Base-by-base conservation (phyloP, 2,888 invertebrate genomes). In the Pollenia amentaria region DNA sequence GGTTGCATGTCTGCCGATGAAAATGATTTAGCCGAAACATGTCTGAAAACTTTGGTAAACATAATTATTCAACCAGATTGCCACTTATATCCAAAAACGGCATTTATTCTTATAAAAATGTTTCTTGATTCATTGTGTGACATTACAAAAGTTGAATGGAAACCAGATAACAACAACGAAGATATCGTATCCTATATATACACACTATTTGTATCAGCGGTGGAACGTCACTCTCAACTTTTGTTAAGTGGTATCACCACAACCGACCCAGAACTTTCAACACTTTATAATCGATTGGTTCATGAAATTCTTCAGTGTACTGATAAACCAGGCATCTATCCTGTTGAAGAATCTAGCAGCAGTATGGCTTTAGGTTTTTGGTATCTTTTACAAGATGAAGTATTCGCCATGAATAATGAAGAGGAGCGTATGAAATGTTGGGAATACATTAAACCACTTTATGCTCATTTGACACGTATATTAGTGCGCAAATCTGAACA, bases 291-390 rank as follows among this genome's bases (percentile, higher is more conserved):
- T 55, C 94, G 95, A 81, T 92, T 98, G 60, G 94, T 98, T 0
- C 95, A 96, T 86, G 94, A 97, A 79, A 94, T 98, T 85, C 93
- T 98, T 75, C 95, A 96, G 79, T 97, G 97, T 90, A 97, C 97
- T 60, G 96, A 96, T 86, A 95, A 96, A 87, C 95, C 93, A 3
- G 98, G 98, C 0, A 95, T 96, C 88, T 98, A 97, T 94, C 98
- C 98, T 0, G 94, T 96, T 4, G 97, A 98, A 90, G 99, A 98
- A 93, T 96, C 96, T 0, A 95, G 97, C 87, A 98, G 98, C 91
- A 97, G 96, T 84, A 95, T 98, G 88, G 95, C 97, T 0, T 96
- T 98, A 93, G 97, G 97, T 3, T 97, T 98, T 93, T 98, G 98
- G 98, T 98, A 97, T 92, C 96, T 97, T 79, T 93, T 98, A 75